Conservation (phyloP, 2,797 vertebrate genomes). For the Microchirus variegatus region DNA sequence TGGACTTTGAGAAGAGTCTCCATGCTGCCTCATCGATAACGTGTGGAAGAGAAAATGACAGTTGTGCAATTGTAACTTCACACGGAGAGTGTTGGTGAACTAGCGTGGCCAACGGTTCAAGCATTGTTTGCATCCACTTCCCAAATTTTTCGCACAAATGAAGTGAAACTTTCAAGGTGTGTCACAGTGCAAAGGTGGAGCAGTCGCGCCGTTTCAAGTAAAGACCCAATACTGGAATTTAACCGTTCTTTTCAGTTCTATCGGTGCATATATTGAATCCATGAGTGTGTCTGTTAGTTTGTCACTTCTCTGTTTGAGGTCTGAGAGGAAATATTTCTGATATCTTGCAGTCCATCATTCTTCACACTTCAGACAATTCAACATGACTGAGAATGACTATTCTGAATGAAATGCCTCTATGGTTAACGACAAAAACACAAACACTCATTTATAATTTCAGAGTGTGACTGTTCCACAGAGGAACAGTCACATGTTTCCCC, state of each 20-base stretch:
- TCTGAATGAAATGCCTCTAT: conserved; percentile 12
- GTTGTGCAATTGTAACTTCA: conserved; percentile 5
- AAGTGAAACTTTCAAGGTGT: conserved; percentile 60
- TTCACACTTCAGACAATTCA: not conserved
- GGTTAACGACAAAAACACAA: conserved; percentile 17
- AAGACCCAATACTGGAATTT: not conserved
- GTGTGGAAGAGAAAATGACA: not conserved
- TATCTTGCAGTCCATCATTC: conserved; percentile 1
- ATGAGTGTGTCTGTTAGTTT: too few species aligned
- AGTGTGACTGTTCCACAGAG: conserved; percentile 20
- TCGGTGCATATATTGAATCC: too few species aligned
- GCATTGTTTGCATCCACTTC: conserved; percentile 19
- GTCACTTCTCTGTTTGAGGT: not conserved
- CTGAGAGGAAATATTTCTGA: conserved; percentile 3
- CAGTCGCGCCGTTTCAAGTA: not conserved
- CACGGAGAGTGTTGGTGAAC: not conserved
- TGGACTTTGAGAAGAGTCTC: conserved; percentile 72
- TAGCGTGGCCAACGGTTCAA: not conserved
- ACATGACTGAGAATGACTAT: conserved; percentile 25
- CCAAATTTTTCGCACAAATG: conserved; percentile 27
- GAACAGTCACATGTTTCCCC: conserved; percentile 63
- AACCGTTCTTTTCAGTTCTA: not conserved
- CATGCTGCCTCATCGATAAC: conserved; percentile 51
- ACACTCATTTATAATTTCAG: not conserved
- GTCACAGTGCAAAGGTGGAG: conserved; percentile 9